A percentile compares a stretch with the other conserved stretches of the same genome.
These are phyloP conservation scores for Anneissia japonica DNA, from an alignment of 35 echinoderm and acorn worm genomes.

Conservation along the genomic window DNA sequence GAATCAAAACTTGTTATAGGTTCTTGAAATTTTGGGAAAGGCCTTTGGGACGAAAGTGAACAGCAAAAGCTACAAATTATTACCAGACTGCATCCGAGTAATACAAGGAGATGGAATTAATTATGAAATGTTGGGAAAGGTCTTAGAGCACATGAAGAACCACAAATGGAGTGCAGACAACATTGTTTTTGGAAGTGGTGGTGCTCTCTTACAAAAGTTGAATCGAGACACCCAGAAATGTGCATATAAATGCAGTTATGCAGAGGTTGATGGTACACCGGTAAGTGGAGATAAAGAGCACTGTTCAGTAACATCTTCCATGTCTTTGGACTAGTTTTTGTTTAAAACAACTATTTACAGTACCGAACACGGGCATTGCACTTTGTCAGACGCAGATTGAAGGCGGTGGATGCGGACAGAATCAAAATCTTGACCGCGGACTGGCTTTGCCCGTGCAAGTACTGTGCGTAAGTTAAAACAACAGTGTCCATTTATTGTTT, in stretches of 20 bases:
- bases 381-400: too few relatives aligned
- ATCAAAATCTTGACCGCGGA: too few relatives aligned
- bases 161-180: conserved; percentile 82
- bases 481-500: too few relatives aligned
- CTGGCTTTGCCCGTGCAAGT: too few relatives aligned
- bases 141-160: conserved; percentile 44
- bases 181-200: conserved; percentile 81
- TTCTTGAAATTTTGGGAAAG: conserved; percentile 67
- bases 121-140: conserved; percentile 54
- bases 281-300: conserved; percentile 28
- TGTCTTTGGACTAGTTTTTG: too few relatives aligned
- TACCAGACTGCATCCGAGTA: conserved; percentile 73
- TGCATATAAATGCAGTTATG: conserved; percentile 94
- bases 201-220: conserved; percentile 75
- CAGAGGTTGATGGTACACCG: conserved; percentile 61
- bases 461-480: too few relatives aligned
- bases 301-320: too few relatives aligned
- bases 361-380: too few relatives aligned
- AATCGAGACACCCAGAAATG: conserved; percentile 88
- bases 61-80: conserved; percentile 70
- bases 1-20: conserved; percentile 34
- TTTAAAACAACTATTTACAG: too few relatives aligned
- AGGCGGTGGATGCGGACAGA: too few relatives aligned
- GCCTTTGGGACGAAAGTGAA: conserved; percentile 57
- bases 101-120: conserved; percentile 96